Evolutionary conservation across 2,113 vertebrate species (phyloP).

Genomic region (Corythaixoides concolor): DNA sequence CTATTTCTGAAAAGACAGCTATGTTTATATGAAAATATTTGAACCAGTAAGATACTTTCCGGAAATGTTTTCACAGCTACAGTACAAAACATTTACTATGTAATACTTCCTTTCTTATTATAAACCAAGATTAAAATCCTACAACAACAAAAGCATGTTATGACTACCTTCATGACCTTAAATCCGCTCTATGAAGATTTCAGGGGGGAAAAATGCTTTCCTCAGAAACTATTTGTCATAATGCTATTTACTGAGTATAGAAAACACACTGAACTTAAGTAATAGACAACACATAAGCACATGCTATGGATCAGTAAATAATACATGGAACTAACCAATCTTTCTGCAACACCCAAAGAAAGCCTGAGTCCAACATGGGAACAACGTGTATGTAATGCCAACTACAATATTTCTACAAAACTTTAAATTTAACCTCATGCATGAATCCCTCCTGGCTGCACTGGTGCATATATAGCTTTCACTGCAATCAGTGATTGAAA

Average conservation of each 20-base stretch:
- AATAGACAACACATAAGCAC: background rate
- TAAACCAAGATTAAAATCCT: background rate
- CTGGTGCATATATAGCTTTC: background rate
- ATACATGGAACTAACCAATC: background rate
- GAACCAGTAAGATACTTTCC: background rate
- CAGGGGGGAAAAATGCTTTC: background rate
- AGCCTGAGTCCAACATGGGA: background rate
- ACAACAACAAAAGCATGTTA: background rate
- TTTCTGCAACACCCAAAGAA: background rate
- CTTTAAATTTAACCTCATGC: background rate
- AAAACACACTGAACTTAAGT: background rate
- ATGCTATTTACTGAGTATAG: background rate
- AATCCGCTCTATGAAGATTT: background rate
- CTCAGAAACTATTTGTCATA: background rate
- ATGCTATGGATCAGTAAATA: background rate
- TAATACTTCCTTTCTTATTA: background rate
- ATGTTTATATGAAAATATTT: background rate
- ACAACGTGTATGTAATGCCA: background rate
- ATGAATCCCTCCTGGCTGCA: background rate
- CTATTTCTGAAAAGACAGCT: background rate
- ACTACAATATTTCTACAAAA: background rate
- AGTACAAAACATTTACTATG: background rate
- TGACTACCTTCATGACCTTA: background rate
- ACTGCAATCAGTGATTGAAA: slow-evolving; percentile 46
- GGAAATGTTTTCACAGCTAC: background rate